Percentiles rank a stretch among this genome's conserved stretches.
Evolutionary conservation across 2,888 invertebrate species (phyloP).

Genomic region (Troides helena): DNA sequence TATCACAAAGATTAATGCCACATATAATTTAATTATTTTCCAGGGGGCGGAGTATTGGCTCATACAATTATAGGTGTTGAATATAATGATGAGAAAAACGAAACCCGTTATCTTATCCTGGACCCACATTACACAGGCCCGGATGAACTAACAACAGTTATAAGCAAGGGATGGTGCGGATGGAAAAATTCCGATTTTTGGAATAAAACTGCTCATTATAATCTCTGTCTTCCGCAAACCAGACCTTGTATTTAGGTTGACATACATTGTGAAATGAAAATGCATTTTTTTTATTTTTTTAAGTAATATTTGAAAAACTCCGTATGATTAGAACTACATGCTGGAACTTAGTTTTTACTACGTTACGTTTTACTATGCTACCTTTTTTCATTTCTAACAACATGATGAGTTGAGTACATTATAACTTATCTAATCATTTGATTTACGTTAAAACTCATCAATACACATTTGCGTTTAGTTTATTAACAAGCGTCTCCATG

Average conservation of each 20-base stretch:
- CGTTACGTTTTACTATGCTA: too few relatives aligned
- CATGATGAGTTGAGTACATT: too few relatives aligned
- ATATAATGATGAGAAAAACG: constrained; percentile 88
- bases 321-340: background rate
- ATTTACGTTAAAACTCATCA: too few relatives aligned
- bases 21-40: constrained; percentile 6
- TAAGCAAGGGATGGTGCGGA: constrained; percentile 96
- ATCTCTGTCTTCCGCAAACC: constrained; percentile 94
- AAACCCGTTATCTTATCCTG: constrained; percentile 94
- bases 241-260: constrained; percentile 57
- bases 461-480: too few relatives aligned
- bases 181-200: constrained; percentile 98
- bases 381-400: too few relatives aligned
- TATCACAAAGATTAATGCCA: background rate
- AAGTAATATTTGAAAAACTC: background rate
- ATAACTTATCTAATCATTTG: too few relatives aligned
- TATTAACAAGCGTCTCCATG: too few relatives aligned
- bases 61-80: constrained; percentile 98
- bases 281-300: constrained; percentile 2
- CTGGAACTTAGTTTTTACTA: too few relatives aligned
- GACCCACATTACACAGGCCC: constrained; percentile 98
- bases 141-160: constrained; percentile 87
- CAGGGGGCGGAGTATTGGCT: constrained; percentile 97
- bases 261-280: background rate
- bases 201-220: constrained; percentile 97